A percentile compares a stretch with the other conserved stretches of the same genome.
Evolutionary conservation across 2,888 invertebrate genomes (phyloP).

Genomic region (Opisthograptis luteolata): DNA sequence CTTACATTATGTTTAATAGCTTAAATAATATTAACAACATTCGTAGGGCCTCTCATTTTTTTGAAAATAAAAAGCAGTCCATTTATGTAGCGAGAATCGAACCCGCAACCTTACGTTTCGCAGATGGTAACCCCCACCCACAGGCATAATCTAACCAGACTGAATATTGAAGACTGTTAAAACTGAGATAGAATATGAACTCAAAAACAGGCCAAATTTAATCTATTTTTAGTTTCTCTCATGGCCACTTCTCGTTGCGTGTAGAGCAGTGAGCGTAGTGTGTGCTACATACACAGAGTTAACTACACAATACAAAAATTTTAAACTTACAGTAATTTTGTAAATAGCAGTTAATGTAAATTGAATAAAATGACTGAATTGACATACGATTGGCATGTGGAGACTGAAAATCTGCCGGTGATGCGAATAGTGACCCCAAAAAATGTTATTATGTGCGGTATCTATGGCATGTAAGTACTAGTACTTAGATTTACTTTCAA

Average conservation of each 20-base stretch:
- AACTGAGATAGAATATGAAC: neutral
- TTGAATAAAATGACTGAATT: slow-evolving; percentile 51
- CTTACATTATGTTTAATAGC: too few relatives aligned
- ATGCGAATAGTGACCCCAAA: slow-evolving; percentile 69
- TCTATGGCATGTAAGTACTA: slow-evolving; percentile 68
- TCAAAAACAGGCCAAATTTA: slow-evolving; percentile 20
- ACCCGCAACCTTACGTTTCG: too few relatives aligned
- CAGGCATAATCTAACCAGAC: neutral
- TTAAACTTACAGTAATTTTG: too few relatives aligned
- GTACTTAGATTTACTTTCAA: neutral
- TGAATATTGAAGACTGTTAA: neutral
- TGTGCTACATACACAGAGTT: too few relatives aligned
- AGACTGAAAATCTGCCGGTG: slow-evolving; percentile 67
- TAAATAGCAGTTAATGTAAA: too few relatives aligned
- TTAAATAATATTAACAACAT: too few relatives aligned
- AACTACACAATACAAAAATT: too few relatives aligned
- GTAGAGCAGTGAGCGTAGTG: neutral
- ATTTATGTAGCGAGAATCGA: too few relatives aligned
- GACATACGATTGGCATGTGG: slow-evolving; percentile 62
- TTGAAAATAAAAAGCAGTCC: too few relatives aligned
- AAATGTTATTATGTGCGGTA: slow-evolving; percentile 61
- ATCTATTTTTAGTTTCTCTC: slow-evolving; percentile 32
- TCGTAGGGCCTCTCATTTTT: too few relatives aligned
- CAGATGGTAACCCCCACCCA: too few relatives aligned
- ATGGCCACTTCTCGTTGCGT: slow-evolving; percentile 22